Evolutionary conservation across 1,140 invertebrate genomes (phyloP).

Genomic region (Acromyrmex heyeri): DNA sequence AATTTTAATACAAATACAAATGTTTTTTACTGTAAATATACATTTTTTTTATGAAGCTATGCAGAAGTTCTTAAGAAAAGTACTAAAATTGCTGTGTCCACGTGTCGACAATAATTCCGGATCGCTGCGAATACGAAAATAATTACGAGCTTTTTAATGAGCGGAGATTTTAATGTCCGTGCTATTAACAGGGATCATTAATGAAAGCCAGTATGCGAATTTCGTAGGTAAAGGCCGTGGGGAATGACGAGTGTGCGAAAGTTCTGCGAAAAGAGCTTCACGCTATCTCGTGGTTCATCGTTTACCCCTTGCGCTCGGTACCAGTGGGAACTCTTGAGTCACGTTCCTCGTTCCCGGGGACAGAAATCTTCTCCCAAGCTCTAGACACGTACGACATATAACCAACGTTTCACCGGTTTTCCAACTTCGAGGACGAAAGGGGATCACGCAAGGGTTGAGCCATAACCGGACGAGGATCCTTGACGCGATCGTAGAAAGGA

Average conservation of each 20-base stretch:
- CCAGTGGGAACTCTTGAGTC: constrained; percentile 53
- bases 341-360: constrained; percentile 44
- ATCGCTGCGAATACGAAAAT: neutral
- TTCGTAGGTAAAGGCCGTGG: constrained; percentile 10
- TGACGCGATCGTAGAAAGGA: constrained; percentile 23
- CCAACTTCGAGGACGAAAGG: constrained; percentile 33
- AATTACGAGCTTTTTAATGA: neutral
- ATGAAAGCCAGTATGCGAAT: neutral
- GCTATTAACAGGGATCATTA: neutral
- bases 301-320: constrained; percentile 4
- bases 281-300: constrained; percentile 32
- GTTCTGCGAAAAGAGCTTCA: neutral
- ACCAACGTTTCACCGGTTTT: constrained; percentile 38
- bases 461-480: constrained; percentile 49
- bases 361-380: constrained; percentile 53
- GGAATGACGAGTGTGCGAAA: neutral
- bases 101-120: neutral
- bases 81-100: neutral
- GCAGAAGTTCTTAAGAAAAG: neutral
- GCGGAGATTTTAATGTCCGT: neutral
- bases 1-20: no score
- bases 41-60: no score
- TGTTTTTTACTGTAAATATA: no score
- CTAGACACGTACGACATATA: constrained; percentile 58
- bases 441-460: constrained; percentile 43